Percentiles rank a stretch among this genome's conserved stretches.
Evolutionary conservation across 2,888 invertebrate species (phyloP).

Genomic region (Lasioglossum vierecki): DNA sequence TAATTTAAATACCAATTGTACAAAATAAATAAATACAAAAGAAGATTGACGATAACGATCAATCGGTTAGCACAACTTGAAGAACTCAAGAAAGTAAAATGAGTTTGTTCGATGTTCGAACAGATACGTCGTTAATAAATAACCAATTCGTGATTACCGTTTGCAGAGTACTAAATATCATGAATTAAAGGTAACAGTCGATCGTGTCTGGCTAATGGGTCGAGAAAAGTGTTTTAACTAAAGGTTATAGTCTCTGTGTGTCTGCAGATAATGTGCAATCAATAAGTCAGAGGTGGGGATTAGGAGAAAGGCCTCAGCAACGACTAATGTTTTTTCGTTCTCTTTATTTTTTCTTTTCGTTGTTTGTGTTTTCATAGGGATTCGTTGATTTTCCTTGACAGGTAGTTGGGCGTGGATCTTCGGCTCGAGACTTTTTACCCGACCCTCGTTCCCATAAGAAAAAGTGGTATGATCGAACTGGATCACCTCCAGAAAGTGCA

Average conservation of each 20-base stretch:
- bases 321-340: neutral
- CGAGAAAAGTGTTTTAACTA: neutral
- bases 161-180: neutral
- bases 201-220: neutral
- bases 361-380: neutral
- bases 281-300: neutral
- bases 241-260: neutral
- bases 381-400: slow-evolving; percentile 6
- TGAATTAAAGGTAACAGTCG: neutral
- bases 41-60: neutral
- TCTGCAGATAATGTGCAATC: neutral
- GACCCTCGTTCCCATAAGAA: slow-evolving; percentile 10
- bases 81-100: neutral
- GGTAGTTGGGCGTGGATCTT: slow-evolving; percentile 28
- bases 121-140: neutral
- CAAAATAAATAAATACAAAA: neutral
- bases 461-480: slow-evolving; percentile 37
- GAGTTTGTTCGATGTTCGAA: neutral
- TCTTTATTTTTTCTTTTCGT: neutral
- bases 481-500: slow-evolving; percentile 49
- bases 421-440: neutral
- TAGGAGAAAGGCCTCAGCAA: neutral
- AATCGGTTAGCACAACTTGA: neutral
- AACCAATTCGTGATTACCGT: neutral
- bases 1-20: too few species aligned